A percentile compares a stretch with the other conserved stretches of the same genome.
Conservation (phyloP, 1,140 invertebrate species). For the Hesperophylax magnus region DNA sequence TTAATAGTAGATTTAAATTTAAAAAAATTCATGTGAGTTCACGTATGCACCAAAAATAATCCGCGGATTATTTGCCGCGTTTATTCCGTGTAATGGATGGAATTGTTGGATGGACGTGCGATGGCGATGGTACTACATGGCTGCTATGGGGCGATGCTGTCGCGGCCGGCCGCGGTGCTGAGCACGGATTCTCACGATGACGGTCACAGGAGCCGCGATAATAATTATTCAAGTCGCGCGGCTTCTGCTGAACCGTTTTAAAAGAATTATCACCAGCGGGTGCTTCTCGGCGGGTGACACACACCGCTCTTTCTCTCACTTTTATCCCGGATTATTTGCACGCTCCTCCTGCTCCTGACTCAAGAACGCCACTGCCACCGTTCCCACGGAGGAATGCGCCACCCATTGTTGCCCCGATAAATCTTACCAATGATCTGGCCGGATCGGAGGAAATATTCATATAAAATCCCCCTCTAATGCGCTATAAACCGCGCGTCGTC, state of each 20-base stretch:
- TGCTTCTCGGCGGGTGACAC: conserved; percentile 46
- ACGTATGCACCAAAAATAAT: conserved; percentile 6
- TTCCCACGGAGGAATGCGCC: conserved; percentile 11
- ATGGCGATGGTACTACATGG: not conserved
- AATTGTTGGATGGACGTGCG: conserved; percentile 1
- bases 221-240: conserved; percentile 39
- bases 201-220: conserved; percentile 12
- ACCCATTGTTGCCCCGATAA: conserved; percentile 46
- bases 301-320: conserved; percentile 24
- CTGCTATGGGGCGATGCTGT: not conserved
- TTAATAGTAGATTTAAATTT: too few species aligned
- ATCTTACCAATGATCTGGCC: conserved; percentile 6
- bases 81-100: conserved; percentile 1
- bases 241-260: conserved; percentile 40
- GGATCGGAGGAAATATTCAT: conserved; percentile 5
- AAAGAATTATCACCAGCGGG: conserved; percentile 50
- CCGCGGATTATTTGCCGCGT: not conserved
- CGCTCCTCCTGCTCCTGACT: conserved; percentile 28
- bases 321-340: conserved; percentile 41
- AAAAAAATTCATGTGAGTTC: not conserved
- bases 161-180: not conserved
- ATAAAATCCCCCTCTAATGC: conserved; percentile 11
- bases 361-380: not conserved
- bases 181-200: not conserved
- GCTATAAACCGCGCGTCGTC: conserved; percentile 1